These are phyloP conservation scores for Neoitamus cyanurus DNA, from an alignment of 2,888 invertebrate species.

Conservation along the genomic window DNA sequence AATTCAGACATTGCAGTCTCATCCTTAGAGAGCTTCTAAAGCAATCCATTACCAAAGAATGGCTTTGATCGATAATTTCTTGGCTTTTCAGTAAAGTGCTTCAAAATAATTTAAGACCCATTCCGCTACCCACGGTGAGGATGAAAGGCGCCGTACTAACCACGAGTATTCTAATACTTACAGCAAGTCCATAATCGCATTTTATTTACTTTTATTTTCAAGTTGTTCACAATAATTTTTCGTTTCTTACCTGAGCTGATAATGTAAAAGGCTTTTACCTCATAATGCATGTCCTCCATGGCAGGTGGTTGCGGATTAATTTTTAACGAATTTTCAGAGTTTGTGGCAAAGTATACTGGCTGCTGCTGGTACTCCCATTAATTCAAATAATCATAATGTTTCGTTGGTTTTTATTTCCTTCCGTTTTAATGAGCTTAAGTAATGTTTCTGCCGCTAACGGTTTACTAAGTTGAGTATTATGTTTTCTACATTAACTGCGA, in stretches of 20 bases:
- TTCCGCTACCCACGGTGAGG: constrained; percentile 25
- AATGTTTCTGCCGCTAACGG: neutral
- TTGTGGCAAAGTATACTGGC: constrained; percentile 54
- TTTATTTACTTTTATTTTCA: neutral
- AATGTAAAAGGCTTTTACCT: constrained; percentile 34
- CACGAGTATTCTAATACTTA: constrained; percentile 8
- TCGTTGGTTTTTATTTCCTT: constrained; percentile 27
- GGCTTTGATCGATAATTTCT: constrained; percentile 22
- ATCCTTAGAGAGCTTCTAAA: constrained; percentile 15
- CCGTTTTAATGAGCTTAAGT: constrained; percentile 10
- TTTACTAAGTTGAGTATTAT: constrained; percentile 9
- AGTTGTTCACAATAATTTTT: constrained; percentile 1
- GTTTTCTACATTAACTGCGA: neutral
- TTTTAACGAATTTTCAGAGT: constrained; percentile 52
- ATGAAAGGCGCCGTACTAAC: constrained; percentile 24
- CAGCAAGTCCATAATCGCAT: neutral
- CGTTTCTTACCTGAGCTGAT: constrained; percentile 24
- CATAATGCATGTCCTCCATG: constrained; percentile 55
- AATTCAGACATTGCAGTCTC: constrained; percentile 5
- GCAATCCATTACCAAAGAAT: neutral
- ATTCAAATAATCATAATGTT: constrained; percentile 21
- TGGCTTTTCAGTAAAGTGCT: constrained; percentile 26
- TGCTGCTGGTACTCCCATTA: constrained; percentile 47
- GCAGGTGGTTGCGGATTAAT: constrained; percentile 50
- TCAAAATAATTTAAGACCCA: constrained; percentile 36